Evolutionary conservation across 2,797 vertebrate genomes (phyloP).

Genomic region (Spheniscus humboldti): DNA sequence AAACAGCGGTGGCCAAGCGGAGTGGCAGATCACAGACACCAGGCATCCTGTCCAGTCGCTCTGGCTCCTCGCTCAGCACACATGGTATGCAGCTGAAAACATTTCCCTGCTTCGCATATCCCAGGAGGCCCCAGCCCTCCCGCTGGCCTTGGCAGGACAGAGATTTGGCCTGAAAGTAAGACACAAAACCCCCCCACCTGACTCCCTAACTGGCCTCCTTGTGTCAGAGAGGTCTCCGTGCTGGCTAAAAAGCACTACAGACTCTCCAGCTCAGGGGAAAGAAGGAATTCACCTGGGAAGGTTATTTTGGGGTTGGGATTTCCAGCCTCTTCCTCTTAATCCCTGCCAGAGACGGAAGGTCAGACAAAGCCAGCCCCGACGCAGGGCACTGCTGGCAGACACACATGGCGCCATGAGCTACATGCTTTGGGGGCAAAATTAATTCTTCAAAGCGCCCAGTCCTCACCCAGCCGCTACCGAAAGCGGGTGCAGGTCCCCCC

Average conservation of each 20-base stretch:
- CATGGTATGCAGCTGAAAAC: background rate
- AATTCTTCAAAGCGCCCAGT: rapidly evolving
- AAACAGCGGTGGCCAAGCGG: background rate
- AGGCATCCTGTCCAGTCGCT: background rate
- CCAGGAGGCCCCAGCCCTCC: background rate
- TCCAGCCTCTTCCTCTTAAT: background rate
- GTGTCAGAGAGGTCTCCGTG: background rate
- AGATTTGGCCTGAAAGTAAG: background rate
- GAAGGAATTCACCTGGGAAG: background rate
- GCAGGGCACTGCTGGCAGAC: background rate
- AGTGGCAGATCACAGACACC: background rate
- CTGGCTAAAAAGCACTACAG: background rate
- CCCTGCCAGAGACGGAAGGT: background rate
- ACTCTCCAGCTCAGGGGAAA: background rate
- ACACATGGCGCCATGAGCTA: background rate
- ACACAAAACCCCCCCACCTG: background rate
- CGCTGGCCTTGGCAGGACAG: background rate
- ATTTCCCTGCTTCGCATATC: background rate
- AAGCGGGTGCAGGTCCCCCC: rapidly evolving
- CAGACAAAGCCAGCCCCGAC: background rate
- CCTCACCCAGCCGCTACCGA: rapidly evolving
- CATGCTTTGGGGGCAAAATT: background rate
- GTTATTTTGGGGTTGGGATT: background rate
- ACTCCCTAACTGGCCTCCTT: background rate
- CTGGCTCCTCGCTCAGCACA: background rate